Percentiles rank a stretch among this genome's conserved stretches.
Conservation (phyloP, 2,797 vertebrate genomes). For the Darevskia mixta region DNA sequence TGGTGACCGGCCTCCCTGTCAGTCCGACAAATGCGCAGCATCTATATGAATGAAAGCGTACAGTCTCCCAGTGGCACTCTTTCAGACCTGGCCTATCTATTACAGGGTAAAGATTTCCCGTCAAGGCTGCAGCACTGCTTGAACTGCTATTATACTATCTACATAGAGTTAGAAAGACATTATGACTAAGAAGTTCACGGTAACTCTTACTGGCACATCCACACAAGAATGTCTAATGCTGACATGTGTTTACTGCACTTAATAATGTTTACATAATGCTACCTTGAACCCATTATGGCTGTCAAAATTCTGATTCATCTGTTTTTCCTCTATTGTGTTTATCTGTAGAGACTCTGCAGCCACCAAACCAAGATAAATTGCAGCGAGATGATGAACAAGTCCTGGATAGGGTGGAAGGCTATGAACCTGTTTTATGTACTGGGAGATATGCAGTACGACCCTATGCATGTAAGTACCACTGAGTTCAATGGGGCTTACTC, state of each 20-base stretch:
- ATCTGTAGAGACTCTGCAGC: slow-evolving; percentile 64
- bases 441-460: not conserved
- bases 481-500: not conserved
- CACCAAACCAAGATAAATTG: slow-evolving; percentile 49
- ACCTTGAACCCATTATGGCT: slow-evolving; percentile 77
- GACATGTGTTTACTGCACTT: slow-evolving; percentile 81
- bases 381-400: not conserved
- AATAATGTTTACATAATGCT: slow-evolving; percentile 83
- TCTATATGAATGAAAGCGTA: slow-evolving; percentile 76
- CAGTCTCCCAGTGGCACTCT: slow-evolving; percentile 72
- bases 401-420: not conserved
- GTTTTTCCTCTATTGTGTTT: slow-evolving; percentile 59
- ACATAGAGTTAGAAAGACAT: slow-evolving; percentile 83
- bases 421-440: fast-evolving
- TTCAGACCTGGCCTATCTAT: slow-evolving; percentile 76
- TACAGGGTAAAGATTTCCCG: slow-evolving; percentile 80
- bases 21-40: slow-evolving; percentile 63
- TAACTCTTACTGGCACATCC: slow-evolving; percentile 76
- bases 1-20: slow-evolving; percentile 70
- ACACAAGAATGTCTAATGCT: slow-evolving; percentile 73
- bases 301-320: slow-evolving; percentile 75
- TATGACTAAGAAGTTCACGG: slow-evolving; percentile 70
- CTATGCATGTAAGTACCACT: not conserved
- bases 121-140: slow-evolving; percentile 73
- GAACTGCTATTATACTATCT: slow-evolving; percentile 78